Evolutionary conservation across 2,888 invertebrate genomes (phyloP), one percentile per base, ranked within the genome.

Genomic region (Pristionchus exspectatus): DNA sequence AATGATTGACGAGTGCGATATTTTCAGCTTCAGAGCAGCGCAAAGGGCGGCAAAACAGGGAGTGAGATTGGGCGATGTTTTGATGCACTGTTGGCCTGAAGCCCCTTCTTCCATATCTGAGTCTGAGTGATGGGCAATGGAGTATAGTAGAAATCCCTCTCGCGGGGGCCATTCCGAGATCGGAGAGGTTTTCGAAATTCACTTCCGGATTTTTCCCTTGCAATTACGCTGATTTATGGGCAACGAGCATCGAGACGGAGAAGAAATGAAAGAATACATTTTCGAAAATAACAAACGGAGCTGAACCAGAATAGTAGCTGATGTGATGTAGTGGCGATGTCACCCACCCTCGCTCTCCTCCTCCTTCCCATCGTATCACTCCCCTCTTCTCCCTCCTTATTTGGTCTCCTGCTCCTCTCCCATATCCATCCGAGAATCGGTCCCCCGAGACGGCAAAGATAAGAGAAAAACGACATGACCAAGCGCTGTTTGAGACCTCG

Each of bases 401-500:
- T 69, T 69, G 69, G 69, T 69, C 69, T 69, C 69, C 30, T 69
- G 18, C 69, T 30, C 24, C 27, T 69, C 69, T 69, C 44, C 44
- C 30, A 69, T 30, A 69, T 69, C 69, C 69, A 69, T 21, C 66
- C 69, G 16, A 27, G 69, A 69, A 69, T 69, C 69, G 27, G 30
- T 69, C 69, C 69, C 69, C 16, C 14, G 69, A 69, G 69, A 21
- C 12, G n/a, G n/a, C 14, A 16, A 69, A 69, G 69, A 69, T 69
- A 69, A 69, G 33, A 69, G 30, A 69, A 33, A 69, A 69, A 69
- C 69, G 69, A 69, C 69, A 69, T 33, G 69, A 63, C 12, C 21
- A 9, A 16, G 14, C 30, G 69, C 69, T 24, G 66, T 69, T 30
- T 27, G 69, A 33, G 69, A 33, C 69, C 30, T 30, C 63, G 63